Conservation (phyloP, 2,797 vertebrate species). For the Eleutherodactylus coqui region DNA sequence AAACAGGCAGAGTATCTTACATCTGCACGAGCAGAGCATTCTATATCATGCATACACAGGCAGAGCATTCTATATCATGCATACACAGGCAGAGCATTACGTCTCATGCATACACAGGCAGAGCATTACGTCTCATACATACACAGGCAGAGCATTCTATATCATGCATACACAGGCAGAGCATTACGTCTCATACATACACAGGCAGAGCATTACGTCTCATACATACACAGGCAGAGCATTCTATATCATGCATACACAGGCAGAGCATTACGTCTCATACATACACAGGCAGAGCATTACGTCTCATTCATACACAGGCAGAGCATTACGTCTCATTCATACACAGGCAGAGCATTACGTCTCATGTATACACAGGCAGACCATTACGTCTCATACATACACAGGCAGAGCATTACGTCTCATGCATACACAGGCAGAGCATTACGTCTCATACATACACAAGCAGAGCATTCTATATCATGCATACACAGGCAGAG, state of each 20-base stretch:
- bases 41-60: no score
- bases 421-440: background rate
- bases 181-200: no score
- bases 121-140: no score
- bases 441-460: background rate
- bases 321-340: background rate
- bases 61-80: no score
- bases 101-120: no score
- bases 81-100: no score
- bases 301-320: background rate
- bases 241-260: no score
- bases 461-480: background rate
- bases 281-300: background rate
- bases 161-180: no score
- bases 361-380: background rate
- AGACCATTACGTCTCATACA: background rate
- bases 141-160: no score
- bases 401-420: slow-evolving; percentile 3
- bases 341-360: background rate
- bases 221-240: no score
- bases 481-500: background rate
- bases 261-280: background rate
- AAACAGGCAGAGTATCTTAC: background rate
- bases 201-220: no score
- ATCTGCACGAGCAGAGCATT: no score